These are phyloP conservation scores for Timema cristinae DNA, from an alignment of 2,888 invertebrate genomes.

Conservation along the genomic window DNA sequence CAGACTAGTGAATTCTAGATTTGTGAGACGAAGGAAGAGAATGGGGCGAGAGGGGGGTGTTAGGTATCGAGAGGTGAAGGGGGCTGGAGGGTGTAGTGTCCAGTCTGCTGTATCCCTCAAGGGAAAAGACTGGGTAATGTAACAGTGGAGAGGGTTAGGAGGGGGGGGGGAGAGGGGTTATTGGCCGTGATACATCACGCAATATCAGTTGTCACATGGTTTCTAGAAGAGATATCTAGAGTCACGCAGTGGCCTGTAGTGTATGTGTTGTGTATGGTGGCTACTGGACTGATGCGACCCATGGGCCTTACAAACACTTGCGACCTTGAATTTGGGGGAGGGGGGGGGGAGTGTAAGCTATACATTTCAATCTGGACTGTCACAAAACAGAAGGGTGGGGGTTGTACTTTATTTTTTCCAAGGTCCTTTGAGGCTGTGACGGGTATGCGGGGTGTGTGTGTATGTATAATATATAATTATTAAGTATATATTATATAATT, in stretches of 20 bases:
- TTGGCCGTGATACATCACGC: slow-evolving; percentile 27
- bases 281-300: slow-evolving; percentile 29
- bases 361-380: slow-evolving; percentile 31
- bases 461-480: too few species aligned
- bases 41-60: neutral
- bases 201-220: slow-evolving; percentile 28
- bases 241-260: neutral
- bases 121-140: neutral
- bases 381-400: slow-evolving; percentile 6
- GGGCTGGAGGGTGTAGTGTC: slow-evolving; percentile 1
- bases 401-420: too few species aligned
- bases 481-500: too few species aligned
- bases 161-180: neutral
- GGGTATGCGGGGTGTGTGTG: too few species aligned
- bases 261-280: slow-evolving; percentile 10
- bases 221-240: neutral
- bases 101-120: too few species aligned
- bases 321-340: neutral
- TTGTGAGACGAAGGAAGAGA: neutral
- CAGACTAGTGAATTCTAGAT: too few species aligned
- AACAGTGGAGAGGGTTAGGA: neutral
- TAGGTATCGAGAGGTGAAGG: neutral
- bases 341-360: slow-evolving; percentile 20
- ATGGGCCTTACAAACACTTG: slow-evolving; percentile 20
- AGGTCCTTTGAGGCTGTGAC: too few species aligned